phyloP scores from a whole-genome alignment of 92 coral and sea anemone species.

The Virgularia gustaviana region DNA sequence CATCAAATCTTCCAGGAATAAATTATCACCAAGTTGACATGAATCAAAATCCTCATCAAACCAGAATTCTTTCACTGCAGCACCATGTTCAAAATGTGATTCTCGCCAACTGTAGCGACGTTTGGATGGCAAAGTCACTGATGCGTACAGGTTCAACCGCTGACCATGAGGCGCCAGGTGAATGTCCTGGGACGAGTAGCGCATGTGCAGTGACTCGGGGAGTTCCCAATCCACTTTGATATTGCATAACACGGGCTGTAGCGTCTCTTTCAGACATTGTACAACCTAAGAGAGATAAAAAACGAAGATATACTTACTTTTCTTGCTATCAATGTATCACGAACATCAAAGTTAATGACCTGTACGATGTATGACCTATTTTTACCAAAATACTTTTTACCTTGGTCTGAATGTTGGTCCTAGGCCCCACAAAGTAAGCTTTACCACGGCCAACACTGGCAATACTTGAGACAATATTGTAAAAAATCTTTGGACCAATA shows the following conservation, averaged over 20 bases:
- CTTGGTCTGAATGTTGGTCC: slow-evolving; percentile 77
- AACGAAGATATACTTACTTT: not conserved
- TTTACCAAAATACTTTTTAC: slow-evolving; percentile 53
- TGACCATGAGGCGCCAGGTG: slow-evolving; percentile 65
- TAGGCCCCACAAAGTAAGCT: slow-evolving; percentile 71
- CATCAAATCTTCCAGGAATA: slow-evolving; percentile 28
- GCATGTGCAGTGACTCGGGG: slow-evolving; percentile 79
- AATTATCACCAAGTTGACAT: slow-evolving; percentile 50
- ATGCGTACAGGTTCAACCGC: slow-evolving; percentile 73
- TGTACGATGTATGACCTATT: not conserved
- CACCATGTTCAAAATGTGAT: slow-evolving; percentile 64
- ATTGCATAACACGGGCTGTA: slow-evolving; percentile 84
- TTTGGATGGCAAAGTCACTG: slow-evolving; percentile 66
- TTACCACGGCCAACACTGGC: slow-evolving; percentile 77
- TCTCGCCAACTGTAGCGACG: slow-evolving; percentile 53
- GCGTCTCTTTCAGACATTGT: slow-evolving; percentile 66
- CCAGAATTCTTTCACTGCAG: slow-evolving; percentile 93
- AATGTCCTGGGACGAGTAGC: slow-evolving; percentile 63
- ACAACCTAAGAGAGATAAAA: slow-evolving; percentile 54
- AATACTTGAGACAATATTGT: slow-evolving; percentile 73
- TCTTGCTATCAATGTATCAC: not conserved
- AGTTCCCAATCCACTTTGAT: slow-evolving; percentile 94
- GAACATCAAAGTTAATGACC: not conserved
- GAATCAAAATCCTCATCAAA: slow-evolving; percentile 91
- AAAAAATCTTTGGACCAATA: slow-evolving; percentile 91